phyloP scores from a whole-genome alignment of 2,888 invertebrate species.

The Petrolisthes cinctipes region DNA sequence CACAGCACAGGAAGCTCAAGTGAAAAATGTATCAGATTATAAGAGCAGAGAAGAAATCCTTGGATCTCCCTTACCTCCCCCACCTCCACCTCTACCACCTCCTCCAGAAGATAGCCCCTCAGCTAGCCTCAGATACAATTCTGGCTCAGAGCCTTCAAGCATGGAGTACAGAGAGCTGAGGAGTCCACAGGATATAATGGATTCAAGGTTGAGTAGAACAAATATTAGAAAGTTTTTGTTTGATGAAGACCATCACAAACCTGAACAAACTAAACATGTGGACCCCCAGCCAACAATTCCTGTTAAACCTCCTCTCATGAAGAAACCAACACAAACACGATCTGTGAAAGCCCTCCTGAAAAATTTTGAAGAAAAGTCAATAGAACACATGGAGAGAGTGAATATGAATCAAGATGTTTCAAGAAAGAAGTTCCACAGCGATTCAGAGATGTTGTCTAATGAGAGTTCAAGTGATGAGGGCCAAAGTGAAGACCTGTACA shows the following conservation, averaged over 20 bases:
- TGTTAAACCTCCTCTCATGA: slow-evolving; percentile 37
- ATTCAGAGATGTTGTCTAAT: slow-evolving; percentile 72
- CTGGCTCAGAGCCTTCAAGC: slow-evolving; percentile 49
- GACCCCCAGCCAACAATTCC: slow-evolving; percentile 10
- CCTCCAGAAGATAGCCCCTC: slow-evolving; percentile 32
- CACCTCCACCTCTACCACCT: background rate
- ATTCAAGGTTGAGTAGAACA: slow-evolving; percentile 63
- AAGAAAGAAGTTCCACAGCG: slow-evolving; percentile 71
- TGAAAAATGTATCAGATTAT: slow-evolving; percentile 58
- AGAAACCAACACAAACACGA: slow-evolving; percentile 66
- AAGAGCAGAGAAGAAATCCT: slow-evolving; percentile 47
- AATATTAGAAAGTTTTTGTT: slow-evolving; percentile 65
- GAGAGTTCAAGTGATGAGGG: slow-evolving; percentile 71
- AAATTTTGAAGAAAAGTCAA: slow-evolving; percentile 71
- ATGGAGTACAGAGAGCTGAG: slow-evolving; percentile 58
- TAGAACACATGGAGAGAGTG: slow-evolving; percentile 54
- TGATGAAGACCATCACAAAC: slow-evolving; percentile 54
- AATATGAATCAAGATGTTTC: slow-evolving; percentile 61
- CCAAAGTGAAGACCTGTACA: slow-evolving; percentile 50
- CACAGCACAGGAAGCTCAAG: slow-evolving; percentile 65
- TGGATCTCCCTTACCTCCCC: background rate
- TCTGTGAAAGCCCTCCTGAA: slow-evolving; percentile 72
- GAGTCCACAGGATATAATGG: slow-evolving; percentile 65
- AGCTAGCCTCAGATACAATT: slow-evolving; percentile 36
- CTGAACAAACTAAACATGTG: slow-evolving; percentile 17